Conservation (phyloP, 2,888 invertebrate species). For the Euzophera pinguis region DNA sequence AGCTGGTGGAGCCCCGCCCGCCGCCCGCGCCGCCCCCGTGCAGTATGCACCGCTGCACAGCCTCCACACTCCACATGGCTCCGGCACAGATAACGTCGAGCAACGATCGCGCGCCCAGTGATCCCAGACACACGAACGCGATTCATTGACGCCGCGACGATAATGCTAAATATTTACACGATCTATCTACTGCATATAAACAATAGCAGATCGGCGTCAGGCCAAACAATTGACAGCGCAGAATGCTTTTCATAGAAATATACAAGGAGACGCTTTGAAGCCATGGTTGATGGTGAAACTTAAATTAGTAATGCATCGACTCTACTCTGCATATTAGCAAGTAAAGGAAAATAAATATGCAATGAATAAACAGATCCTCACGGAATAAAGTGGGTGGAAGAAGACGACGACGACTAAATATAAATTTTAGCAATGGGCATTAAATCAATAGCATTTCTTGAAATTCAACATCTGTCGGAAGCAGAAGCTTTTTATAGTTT, state of each 20-base stretch:
- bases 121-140: constrained; percentile 46
- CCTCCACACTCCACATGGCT: constrained; percentile 72
- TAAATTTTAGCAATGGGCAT: constrained; percentile 33
- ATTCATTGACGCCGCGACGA: constrained; percentile 64
- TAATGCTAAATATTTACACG: constrained; percentile 53
- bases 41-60: constrained; percentile 67
- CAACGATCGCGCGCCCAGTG: constrained; percentile 38
- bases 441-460: constrained; percentile 35
- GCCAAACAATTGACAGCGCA: constrained; percentile 18
- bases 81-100: constrained; percentile 48
- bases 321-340: no score
- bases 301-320: no score
- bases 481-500: constrained; percentile 48
- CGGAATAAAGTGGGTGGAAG: neutral
- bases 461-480: constrained; percentile 47
- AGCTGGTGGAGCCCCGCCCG: constrained; percentile 25
- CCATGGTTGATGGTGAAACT: neutral
- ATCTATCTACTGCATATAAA: constrained; percentile 45
- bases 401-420: constrained; percentile 20
- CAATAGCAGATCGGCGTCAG: constrained; percentile 34
- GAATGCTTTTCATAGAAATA: neutral
- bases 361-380: neutral
- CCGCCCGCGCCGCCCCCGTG: constrained; percentile 38
- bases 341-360: constrained; percentile 1
- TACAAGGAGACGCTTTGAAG: constrained; percentile 4